Evolutionary conservation across 1,140 invertebrate genomes (phyloP), one percentile per base, ranked within the genome.

Genomic region (Lycorma delicatula): DNA sequence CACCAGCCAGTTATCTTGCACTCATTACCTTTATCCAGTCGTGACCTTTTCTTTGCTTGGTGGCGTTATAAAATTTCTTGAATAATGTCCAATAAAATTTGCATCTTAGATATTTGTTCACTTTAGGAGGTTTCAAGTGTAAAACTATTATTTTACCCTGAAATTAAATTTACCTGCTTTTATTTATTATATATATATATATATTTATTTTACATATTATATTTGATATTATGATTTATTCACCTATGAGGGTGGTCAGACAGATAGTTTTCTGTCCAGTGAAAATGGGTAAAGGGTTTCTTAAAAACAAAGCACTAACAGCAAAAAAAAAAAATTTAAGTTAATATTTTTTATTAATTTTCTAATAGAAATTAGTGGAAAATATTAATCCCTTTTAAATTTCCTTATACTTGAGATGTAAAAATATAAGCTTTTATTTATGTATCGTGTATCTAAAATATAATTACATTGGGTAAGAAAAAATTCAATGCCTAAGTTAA

Each of bases 31-130:
- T 46, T 11, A 47, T 23, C 60, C 54, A 67, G 62, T 34, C 76
- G 78, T 48, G 77, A 78, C 64, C 77, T 82, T 69, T 74, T 81
- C 66, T 81, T 80, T 68, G 80, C 77, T 12, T 82, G 81, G 80
- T 82, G 81, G 81, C 76, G 80, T 28, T 81, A 82, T 51, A 83
- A 83, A 70, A 82, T 82, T 61, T 82, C 81, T 77, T 83, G 81
- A 83, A 70, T 54, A 38, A 56, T 27, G 44, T 53, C 59, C 1
- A 49, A 44, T 36, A 25, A 28, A 51, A n/a, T 38, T 41, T 52
- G 49, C 50, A 34, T 48, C 27, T 44, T 56, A 56, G 52, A 55
- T 47, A 59, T 47, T 54, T 48, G 56, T 56, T 44, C 34, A 59
- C 26, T 59, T 62, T 54, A 44, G 49, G 51, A 54, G 55, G 55